Percentiles rank a stretch among this genome's conserved stretches.
Conservation (phyloP, 1,140 invertebrate genomes). For the Colletes latitarsis region DNA sequence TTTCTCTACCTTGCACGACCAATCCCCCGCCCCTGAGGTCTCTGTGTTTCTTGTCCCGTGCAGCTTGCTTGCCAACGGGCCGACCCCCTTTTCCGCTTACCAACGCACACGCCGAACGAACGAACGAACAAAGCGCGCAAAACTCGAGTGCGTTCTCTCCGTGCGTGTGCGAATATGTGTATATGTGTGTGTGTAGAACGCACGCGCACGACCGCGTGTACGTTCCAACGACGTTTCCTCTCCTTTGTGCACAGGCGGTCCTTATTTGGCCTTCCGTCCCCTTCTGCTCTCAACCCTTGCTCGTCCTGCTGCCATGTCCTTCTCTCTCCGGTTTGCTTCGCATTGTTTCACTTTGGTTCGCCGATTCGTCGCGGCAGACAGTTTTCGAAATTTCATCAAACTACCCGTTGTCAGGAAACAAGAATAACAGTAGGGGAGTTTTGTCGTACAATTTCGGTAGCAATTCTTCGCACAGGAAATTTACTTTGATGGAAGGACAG, state of each 20-base stretch:
- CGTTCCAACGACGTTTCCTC: slow-evolving; percentile 69
- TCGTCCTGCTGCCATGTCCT: slow-evolving; percentile 1
- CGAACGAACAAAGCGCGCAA: slow-evolving; percentile 54
- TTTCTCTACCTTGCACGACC: slow-evolving; percentile 12
- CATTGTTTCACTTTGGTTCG: background rate
- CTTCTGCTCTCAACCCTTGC: slow-evolving; percentile 38
- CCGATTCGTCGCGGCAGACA: background rate
- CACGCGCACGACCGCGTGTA: slow-evolving; percentile 19
- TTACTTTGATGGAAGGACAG: too few species aligned
- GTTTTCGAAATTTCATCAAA: slow-evolving; percentile 18
- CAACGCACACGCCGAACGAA: slow-evolving; percentile 56
- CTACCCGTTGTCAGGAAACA: background rate
- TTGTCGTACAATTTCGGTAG: too few species aligned
- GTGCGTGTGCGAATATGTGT: slow-evolving; percentile 34
- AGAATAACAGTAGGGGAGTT: too few species aligned
- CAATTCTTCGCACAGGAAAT: too few species aligned
- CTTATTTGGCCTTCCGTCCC: slow-evolving; percentile 68
- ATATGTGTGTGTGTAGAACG: slow-evolving; percentile 2
- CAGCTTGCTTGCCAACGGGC: slow-evolving; percentile 49
- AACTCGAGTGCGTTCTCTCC: slow-evolving; percentile 31
- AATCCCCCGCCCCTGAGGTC: slow-evolving; percentile 25
- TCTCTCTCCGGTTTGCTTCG: background rate
- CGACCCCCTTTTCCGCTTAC: slow-evolving; percentile 65
- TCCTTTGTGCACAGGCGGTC: slow-evolving; percentile 71
- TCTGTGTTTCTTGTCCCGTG: slow-evolving; percentile 42